Percentiles rank a stretch among this genome's conserved stretches.
Conservation (phyloP, 2,797 vertebrate genomes). For the Iguana delicatissima region DNA sequence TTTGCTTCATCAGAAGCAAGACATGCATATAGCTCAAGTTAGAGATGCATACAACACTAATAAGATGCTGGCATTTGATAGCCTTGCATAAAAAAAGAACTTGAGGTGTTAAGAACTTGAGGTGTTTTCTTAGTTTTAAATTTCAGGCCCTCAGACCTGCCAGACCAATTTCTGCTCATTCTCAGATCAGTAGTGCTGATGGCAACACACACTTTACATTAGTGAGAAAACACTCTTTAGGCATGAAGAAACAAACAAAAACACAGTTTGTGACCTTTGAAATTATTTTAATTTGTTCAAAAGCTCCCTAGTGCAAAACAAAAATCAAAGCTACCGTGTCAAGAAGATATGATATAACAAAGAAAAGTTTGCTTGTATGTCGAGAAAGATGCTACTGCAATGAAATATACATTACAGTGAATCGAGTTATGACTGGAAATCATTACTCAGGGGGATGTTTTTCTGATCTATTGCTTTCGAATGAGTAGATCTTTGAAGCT, state of each 20-base stretch:
- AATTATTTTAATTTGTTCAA: constrained; percentile 33
- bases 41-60: no score
- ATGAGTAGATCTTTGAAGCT: constrained; percentile 9
- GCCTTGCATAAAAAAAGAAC: no score
- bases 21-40: no score
- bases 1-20: no score
- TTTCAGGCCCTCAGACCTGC: no score
- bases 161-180: no score
- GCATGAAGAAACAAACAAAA: background rate
- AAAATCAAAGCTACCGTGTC: background rate
- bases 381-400: background rate
- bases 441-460: constrained; percentile 23
- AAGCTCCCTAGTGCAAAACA: constrained; percentile 37
- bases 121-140: no score
- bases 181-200: no score
- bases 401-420: background rate
- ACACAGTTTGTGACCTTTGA: background rate
- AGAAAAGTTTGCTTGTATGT: constrained; percentile 16
- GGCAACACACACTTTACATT: no score
- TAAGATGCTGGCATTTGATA: no score
- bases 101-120: no score
- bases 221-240: no score
- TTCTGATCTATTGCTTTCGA: constrained; percentile 45
- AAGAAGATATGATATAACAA: constrained; percentile 18
- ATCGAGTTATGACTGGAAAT: constrained; percentile 52